phyloP scores from a whole-genome alignment of 2,888 invertebrate genomes.

The Amiota mariae region DNA sequence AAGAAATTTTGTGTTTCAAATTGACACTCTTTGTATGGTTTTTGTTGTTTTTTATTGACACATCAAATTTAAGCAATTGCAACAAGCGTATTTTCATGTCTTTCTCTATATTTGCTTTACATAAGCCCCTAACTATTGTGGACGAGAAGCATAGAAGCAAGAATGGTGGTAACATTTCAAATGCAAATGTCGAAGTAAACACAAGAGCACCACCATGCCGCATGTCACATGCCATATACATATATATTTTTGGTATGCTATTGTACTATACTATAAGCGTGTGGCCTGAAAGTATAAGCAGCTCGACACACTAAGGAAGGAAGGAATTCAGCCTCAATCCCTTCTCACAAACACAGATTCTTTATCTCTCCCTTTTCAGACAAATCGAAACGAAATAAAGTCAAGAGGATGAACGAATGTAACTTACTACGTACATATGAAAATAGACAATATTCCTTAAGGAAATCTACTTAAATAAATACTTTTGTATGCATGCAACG shows the following conservation, averaged over 20 bases:
- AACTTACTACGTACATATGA: slow-evolving; percentile 56
- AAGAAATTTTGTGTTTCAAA: no score
- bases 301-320: slow-evolving; percentile 45
- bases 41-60: background rate
- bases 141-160: background rate
- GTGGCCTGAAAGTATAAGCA: slow-evolving; percentile 55
- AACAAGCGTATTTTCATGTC: background rate
- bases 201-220: no score
- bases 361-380: background rate
- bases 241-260: background rate
- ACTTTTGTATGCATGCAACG: slow-evolving; percentile 37
- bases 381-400: slow-evolving; percentile 19
- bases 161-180: slow-evolving; percentile 37
- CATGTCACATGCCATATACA: background rate
- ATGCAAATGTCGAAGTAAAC: slow-evolving; percentile 58
- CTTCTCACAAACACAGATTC: background rate
- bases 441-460: slow-evolving; percentile 58
- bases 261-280: slow-evolving; percentile 34
- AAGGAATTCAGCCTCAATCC: slow-evolving; percentile 30
- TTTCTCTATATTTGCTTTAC: background rate
- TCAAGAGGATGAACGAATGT: slow-evolving; percentile 44
- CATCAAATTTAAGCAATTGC: background rate
- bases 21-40: background rate
- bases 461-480: slow-evolving; percentile 62
- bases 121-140: background rate